phyloP scores from a whole-genome alignment of 2,888 invertebrate genomes.

The Lepidochitona cinerea region DNA sequence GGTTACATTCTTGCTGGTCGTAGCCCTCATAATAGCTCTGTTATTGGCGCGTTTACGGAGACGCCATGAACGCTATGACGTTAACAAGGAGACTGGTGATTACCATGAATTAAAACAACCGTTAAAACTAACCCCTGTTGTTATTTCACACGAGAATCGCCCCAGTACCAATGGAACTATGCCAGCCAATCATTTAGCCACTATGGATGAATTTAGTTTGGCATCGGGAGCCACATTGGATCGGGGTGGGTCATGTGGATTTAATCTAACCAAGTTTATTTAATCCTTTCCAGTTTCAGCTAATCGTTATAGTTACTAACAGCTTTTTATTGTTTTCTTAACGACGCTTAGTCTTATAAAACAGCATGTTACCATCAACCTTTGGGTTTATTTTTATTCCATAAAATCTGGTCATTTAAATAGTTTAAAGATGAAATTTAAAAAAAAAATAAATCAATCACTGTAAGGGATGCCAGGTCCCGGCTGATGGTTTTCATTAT shows the following conservation, averaged over 20 bases:
- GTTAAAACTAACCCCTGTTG: conserved; percentile 31
- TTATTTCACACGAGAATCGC: background rate
- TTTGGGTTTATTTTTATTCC: too few relatives aligned
- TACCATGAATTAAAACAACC: conserved; percentile 56
- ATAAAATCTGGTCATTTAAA: too few relatives aligned
- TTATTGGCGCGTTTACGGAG: conserved; percentile 42
- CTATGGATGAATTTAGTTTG: conserved; percentile 63
- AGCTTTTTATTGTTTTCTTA: too few relatives aligned
- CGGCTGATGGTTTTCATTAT: too few relatives aligned
- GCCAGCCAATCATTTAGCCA: conserved; percentile 50
- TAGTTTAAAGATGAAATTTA: too few relatives aligned
- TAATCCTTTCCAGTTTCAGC: too few relatives aligned
- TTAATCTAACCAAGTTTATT: background rate
- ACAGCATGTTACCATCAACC: too few relatives aligned
- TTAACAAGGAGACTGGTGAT: conserved; percentile 40
- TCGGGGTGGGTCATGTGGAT: background rate
- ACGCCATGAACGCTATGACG: conserved; percentile 34
- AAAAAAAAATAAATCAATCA: too few relatives aligned
- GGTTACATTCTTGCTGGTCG: conserved; percentile 44
- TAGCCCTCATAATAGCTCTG: conserved; percentile 49
- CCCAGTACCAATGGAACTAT: background rate
- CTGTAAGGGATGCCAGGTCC: too few relatives aligned
- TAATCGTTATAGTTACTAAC: too few relatives aligned
- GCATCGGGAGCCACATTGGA: conserved; percentile 35
- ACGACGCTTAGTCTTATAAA: too few relatives aligned